Conservation (phyloP, 1,140 invertebrate species). For the Pseudomyrmex concolor region DNA sequence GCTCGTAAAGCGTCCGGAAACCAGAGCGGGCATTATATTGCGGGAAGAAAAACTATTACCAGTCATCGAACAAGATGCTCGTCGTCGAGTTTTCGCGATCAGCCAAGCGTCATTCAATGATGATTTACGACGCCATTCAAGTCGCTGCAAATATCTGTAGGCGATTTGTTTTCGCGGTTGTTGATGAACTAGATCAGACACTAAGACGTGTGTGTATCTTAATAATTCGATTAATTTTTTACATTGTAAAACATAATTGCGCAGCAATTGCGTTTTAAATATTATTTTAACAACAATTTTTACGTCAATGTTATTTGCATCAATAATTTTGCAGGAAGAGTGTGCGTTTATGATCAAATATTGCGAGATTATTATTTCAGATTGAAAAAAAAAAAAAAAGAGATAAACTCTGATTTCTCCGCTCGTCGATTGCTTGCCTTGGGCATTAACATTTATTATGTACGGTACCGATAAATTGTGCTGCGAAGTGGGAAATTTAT, state of each 20-base stretch:
- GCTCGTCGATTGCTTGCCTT: conserved; percentile 46
- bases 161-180: conserved; percentile 37
- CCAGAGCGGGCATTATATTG: neutral
- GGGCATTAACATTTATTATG: conserved; percentile 79
- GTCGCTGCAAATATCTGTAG: conserved; percentile 39
- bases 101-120: conserved; percentile 31
- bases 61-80: conserved; percentile 17
- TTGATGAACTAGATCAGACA: conserved; percentile 19
- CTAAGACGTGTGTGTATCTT: neutral
- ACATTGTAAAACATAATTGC: too few relatives aligned
- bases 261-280: too few relatives aligned
- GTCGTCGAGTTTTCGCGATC: conserved; percentile 41
- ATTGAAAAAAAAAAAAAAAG: neutral
- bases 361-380: neutral
- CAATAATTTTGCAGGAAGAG: conserved; percentile 9
- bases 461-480: conserved; percentile 79
- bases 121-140: conserved; percentile 51
- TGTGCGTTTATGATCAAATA: neutral
- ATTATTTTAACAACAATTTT: neutral
- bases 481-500: conserved; percentile 77
- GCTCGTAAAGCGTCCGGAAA: conserved; percentile 26
- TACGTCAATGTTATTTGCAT: neutral
- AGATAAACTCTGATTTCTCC: conserved; percentile 33
- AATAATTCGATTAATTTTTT: too few relatives aligned
- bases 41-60: conserved; percentile 42